These are phyloP conservation scores for Pelodiscus sinensis DNA, from an alignment of 2,113 vertebrate species.

Conservation along the genomic window DNA sequence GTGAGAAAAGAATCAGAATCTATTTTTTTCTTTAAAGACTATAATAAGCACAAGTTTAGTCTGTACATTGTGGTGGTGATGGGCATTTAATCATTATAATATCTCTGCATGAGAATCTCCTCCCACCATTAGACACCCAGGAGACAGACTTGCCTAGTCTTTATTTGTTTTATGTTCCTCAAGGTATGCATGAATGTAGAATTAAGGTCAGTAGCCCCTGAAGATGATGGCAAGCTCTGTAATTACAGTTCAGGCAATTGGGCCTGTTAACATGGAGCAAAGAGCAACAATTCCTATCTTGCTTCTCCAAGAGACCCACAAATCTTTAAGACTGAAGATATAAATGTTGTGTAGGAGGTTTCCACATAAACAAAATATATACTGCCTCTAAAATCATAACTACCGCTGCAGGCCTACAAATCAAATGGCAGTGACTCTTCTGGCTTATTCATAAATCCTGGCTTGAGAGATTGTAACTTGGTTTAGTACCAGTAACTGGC, in stretches of 20 bases:
- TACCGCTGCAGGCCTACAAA: slow-evolving; percentile 42
- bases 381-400: slow-evolving; percentile 23
- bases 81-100: slow-evolving; percentile 20
- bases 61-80: background rate
- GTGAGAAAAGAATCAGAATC: background rate
- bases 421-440: slow-evolving; percentile 1
- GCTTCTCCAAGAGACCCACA: slow-evolving; percentile 41
- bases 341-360: slow-evolving; percentile 11
- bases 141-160: background rate
- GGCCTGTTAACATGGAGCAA: slow-evolving; percentile 36
- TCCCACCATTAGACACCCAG: background rate
- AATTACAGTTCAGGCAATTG: slow-evolving; percentile 48
- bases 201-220: slow-evolving; percentile 27
- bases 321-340: background rate
- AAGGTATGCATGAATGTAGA: background rate
- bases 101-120: background rate
- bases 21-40: slow-evolving; percentile 42
- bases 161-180: slow-evolving; percentile 52
- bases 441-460: slow-evolving; percentile 45
- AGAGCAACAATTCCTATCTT: slow-evolving; percentile 19
- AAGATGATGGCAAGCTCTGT: slow-evolving; percentile 41
- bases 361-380: slow-evolving; percentile 18
- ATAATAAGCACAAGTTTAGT: slow-evolving; percentile 11
- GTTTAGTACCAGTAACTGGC: slow-evolving; percentile 29
- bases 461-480: slow-evolving; percentile 1